A percentile compares a stretch with the other conserved stretches of the same genome.
Conservation (phyloP, 2,888 invertebrate genomes). For the Melitaea athalia region DNA sequence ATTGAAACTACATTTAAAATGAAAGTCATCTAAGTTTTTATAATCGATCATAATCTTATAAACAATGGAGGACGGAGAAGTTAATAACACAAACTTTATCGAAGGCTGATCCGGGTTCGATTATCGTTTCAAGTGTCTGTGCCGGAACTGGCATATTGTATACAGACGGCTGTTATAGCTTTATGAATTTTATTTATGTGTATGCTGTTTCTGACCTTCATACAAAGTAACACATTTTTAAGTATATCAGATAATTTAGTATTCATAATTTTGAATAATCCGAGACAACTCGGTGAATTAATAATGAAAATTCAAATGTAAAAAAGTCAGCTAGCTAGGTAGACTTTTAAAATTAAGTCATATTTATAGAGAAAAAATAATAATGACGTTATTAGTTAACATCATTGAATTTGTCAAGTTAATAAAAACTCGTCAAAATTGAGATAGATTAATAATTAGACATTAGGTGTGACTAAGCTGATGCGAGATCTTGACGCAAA, state of each 20-base stretch:
- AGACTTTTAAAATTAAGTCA: neutral
- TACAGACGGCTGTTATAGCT: constrained; percentile 34
- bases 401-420: neutral
- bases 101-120: constrained; percentile 45
- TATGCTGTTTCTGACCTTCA: constrained; percentile 33
- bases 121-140: constrained; percentile 41
- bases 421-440: neutral
- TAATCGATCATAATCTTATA: constrained; percentile 33
- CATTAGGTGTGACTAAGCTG: neutral
- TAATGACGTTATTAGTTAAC: neutral
- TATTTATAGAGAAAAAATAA: neutral
- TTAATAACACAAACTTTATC: constrained; percentile 30
- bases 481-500: constrained; percentile 10
- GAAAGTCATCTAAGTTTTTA: constrained; percentile 6
- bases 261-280: constrained; percentile 24
- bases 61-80: constrained; percentile 34
- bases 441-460: neutral
- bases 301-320: constrained; percentile 10
- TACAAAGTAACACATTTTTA: constrained; percentile 22
- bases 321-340: neutral
- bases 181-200: constrained; percentile 41
- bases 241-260: constrained; percentile 19
- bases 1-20: too few relatives aligned
- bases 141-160: constrained; percentile 39
- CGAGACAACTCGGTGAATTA: constrained; percentile 22